Base-by-base conservation (phyloP, 2,113 vertebrate species). In the Electrona antarctica region DNA sequence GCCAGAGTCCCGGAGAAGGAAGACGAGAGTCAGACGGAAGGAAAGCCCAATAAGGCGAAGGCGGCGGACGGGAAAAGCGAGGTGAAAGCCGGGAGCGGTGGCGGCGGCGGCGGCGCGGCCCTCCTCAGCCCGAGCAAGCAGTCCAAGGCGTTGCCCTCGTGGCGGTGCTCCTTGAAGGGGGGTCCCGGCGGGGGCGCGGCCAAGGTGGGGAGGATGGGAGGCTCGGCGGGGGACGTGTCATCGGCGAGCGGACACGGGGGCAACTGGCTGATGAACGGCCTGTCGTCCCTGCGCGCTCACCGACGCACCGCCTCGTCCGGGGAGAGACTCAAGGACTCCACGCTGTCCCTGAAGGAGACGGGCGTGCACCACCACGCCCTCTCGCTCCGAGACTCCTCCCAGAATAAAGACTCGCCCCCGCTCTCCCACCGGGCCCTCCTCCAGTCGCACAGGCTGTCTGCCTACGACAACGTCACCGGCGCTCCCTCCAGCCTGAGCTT, bases 211-310 rank as follows among this genome's bases (percentile, higher is more conserved):
- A 95, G 95, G 81, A 88, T 90, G 1, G 94, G 93, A 7, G 91
- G 92, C 57, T 95, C 95, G 0, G 94, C 95, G 14, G 92, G 95
- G 29, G 96, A 97, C 7, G 94, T 95, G 69, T 95, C 95, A 1
- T 84, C 71, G 70, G 76, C 84, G 52, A 80, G 78, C 49, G 21
- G 21, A 21, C 21, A 21, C 21, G 86, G 94, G 0, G 92, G 92
- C 67, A 97, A 96, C 79, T 97, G 97, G 97, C 80, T 97, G 76
- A 93, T 95, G 91, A 97, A 97, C 0, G 96, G 96, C 49, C 82
- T 97, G 71, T 96, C 95, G 0, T 97, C 96, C 0, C 91, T 97
- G 12, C 93, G 95, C 2, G 92, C 94, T 72, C 96, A 96, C 67
- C 90, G 92, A 54, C 90, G 94, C 68, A 94, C 96, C 6, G 87